Conservation (phyloP, 2,888 invertebrate genomes). For the Lepidochrysops patricia region DNA sequence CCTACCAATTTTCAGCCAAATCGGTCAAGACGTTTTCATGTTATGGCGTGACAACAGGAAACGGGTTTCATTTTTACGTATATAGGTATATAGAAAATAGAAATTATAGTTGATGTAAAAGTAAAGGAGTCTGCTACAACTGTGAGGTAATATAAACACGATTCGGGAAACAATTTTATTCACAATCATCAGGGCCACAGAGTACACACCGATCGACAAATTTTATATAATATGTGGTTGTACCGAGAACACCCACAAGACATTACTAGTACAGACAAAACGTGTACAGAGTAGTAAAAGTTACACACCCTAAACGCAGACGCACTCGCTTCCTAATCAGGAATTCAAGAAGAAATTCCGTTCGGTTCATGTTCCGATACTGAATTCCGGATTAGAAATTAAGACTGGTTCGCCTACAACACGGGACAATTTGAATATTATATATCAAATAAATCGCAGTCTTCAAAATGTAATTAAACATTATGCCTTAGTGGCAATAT, state of each 20-base stretch:
- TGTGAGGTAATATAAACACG: not conserved
- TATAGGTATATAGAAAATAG: too few species aligned
- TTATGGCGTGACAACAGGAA: too few species aligned
- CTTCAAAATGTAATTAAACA: slow-evolving; percentile 32
- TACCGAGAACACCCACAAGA: slow-evolving; percentile 31
- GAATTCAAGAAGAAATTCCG: not conserved
- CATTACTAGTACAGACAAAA: slow-evolving; percentile 20
- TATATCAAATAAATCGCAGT: slow-evolving; percentile 35
- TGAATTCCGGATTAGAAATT: not conserved
- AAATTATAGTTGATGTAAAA: too few species aligned
- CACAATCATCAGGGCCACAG: slow-evolving; percentile 39
- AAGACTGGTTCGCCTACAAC: slow-evolving; percentile 7
- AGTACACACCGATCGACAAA: slow-evolving; percentile 39
- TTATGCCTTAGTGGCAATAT: slow-evolving; percentile 22
- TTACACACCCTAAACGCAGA: slow-evolving; percentile 18
- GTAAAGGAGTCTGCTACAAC: too few species aligned
- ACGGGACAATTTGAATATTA: slow-evolving; percentile 28
- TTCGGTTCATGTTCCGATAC: not conserved
- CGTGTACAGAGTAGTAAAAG: slow-evolving; percentile 22
- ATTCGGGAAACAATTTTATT: slow-evolving; percentile 31
- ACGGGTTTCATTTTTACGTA: too few species aligned
- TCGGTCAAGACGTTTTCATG: too few species aligned
- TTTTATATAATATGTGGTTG: slow-evolving; percentile 29
- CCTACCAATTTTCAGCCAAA: too few species aligned
- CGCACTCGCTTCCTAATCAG: not conserved